phyloP scores from a whole-genome alignment of 1,140 invertebrate species.

The Dendroctonus valens region DNA sequence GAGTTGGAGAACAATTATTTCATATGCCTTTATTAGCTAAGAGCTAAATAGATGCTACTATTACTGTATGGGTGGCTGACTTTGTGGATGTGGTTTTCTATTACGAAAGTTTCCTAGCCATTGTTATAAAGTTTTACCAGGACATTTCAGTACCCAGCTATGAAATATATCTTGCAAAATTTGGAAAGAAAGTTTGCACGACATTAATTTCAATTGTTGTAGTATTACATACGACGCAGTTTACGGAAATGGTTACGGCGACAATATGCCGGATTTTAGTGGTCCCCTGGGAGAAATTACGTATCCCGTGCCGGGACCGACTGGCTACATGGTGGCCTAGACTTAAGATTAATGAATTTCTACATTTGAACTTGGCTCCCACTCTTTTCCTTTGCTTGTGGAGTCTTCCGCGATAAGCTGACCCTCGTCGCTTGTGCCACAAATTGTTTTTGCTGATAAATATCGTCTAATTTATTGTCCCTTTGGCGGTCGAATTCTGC shows the following conservation, averaged over 20 bases:
- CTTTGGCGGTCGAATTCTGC: slow-evolving; percentile 18
- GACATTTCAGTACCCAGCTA: too few species aligned
- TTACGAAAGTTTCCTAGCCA: too few species aligned
- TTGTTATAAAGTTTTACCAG: too few species aligned
- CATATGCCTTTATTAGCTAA: too few species aligned
- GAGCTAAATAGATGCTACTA: too few species aligned
- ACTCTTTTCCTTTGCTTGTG: slow-evolving; percentile 18
- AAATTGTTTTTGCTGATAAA: slow-evolving; percentile 33
- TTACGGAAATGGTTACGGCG: slow-evolving; percentile 25
- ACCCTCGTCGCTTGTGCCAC: slow-evolving; percentile 22
- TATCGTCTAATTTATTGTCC: slow-evolving; percentile 28
- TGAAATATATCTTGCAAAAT: not conserved
- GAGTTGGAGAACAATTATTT: too few species aligned
- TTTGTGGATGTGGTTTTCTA: too few species aligned
- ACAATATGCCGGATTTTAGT: slow-evolving; percentile 30
- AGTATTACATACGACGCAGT: slow-evolving; percentile 15
- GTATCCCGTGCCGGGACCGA: slow-evolving; percentile 18
- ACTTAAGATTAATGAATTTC: slow-evolving; percentile 33
- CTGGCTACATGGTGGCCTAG: slow-evolving; percentile 15
- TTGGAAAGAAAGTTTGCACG: slow-evolving; percentile 1
- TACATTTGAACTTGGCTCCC: slow-evolving; percentile 33
- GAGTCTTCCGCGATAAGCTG: slow-evolving; percentile 24
- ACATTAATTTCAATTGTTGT: slow-evolving; percentile 22
- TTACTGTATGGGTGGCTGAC: too few species aligned
- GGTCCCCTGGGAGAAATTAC: slow-evolving; percentile 24